Conservation (phyloP, 2,888 invertebrate genomes). For the Hirtodrosophila confusa region DNA sequence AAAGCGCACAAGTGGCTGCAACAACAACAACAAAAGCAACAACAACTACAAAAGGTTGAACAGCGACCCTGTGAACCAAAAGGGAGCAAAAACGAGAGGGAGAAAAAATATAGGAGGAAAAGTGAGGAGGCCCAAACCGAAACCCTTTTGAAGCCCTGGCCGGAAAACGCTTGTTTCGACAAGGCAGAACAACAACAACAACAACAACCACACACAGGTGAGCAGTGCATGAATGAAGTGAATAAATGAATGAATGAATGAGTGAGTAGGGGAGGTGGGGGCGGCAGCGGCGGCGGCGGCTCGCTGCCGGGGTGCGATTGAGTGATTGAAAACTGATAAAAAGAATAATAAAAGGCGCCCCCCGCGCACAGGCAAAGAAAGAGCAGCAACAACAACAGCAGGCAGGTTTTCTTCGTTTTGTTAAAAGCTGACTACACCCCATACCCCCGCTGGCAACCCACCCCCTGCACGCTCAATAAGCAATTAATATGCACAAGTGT, state of each 20-base stretch:
- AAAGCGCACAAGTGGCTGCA: conserved; percentile 74
- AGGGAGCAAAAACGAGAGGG: conserved; percentile 7
- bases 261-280: conserved; percentile 15
- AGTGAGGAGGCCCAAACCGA: conserved; percentile 30
- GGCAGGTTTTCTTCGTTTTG: conserved; percentile 14
- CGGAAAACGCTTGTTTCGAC: conserved; percentile 79
- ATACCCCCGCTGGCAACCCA: neutral
- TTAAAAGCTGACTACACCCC: conserved; percentile 17
- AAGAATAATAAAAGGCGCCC: conserved; percentile 50
- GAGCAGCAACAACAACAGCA: conserved; percentile 4
- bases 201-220: conserved; percentile 58
- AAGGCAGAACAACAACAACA: conserved; percentile 37
- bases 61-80: conserved; percentile 33
- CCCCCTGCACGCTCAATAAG: conserved; percentile 63
- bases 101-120: conserved; percentile 21
- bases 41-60: conserved; percentile 11
- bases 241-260: conserved; percentile 75
- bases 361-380: conserved; percentile 6
- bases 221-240: conserved; percentile 68
- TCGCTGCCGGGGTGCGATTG: conserved; percentile 36
- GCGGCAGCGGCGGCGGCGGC: neutral
- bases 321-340: conserved; percentile 78
- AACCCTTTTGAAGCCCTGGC: conserved; percentile 62
- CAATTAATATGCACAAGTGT: conserved; percentile 81
- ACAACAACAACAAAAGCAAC: conserved; percentile 48